Evolutionary conservation across 2,113 vertebrate species (phyloP).

Genomic region (Theristicus caerulescens): DNA sequence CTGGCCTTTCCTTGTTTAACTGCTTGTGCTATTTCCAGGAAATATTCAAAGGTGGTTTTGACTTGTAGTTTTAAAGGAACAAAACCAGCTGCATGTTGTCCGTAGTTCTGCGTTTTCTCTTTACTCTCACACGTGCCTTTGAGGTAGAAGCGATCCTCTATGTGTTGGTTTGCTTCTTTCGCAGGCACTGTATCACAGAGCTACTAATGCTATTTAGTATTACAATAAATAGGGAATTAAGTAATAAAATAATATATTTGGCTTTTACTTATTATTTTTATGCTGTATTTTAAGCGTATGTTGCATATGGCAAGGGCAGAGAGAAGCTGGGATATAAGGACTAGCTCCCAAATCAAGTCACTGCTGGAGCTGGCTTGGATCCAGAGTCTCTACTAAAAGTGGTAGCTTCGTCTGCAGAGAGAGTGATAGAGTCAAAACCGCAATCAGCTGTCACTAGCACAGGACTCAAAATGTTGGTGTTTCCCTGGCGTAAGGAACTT

Average conservation of each 20-base stretch:
- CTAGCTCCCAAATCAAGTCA: not conserved
- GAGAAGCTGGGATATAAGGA: not conserved
- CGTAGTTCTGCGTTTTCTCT: not conserved
- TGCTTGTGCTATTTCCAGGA: not conserved
- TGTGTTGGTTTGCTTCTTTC: not conserved
- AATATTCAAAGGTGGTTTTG: not conserved
- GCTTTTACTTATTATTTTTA: not conserved
- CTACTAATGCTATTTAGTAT: not conserved
- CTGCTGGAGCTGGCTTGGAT: not conserved
- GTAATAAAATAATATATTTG: not conserved
- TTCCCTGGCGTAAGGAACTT: not conserved
- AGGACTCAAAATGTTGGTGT: not conserved
- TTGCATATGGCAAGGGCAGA: not conserved
- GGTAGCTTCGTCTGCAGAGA: not conserved
- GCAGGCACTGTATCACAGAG: not conserved
- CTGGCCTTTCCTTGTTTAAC: not conserved
- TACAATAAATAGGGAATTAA: not conserved
- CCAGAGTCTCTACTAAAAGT: not conserved
- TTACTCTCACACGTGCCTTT: not conserved
- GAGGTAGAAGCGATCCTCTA: not conserved
- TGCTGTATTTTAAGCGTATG: not conserved
- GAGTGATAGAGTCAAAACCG: accelerated
- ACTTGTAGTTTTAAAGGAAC: not conserved
- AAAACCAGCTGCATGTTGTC: not conserved
- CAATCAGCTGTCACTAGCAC: not conserved